phyloP scores from a whole-genome alignment of 1,140 invertebrate species.

The Zeugodacus cucurbitae region DNA sequence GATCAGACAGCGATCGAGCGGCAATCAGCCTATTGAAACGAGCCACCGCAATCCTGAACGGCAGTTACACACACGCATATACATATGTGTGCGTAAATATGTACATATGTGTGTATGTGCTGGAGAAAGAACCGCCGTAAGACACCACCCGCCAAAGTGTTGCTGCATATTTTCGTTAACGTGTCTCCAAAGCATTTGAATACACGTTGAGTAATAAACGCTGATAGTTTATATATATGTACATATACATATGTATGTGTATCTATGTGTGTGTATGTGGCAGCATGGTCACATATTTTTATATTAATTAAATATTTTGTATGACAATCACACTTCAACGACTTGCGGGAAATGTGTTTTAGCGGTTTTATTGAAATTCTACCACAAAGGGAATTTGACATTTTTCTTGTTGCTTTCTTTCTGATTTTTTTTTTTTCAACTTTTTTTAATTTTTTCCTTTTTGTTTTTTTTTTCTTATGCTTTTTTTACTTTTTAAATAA shows the following conservation, averaged over 20 bases:
- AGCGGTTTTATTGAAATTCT: slow-evolving; percentile 33
- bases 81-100: not conserved
- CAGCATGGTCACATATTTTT: not conserved
- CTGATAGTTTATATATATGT: not conserved
- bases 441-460: not conserved
- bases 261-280: not conserved
- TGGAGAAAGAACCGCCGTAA: not conserved
- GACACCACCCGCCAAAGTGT: not conserved
- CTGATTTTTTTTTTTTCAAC: too few relatives aligned
- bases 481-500: not conserved
- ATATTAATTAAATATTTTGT: slow-evolving; percentile 16
- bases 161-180: not conserved
- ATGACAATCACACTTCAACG: slow-evolving; percentile 1
- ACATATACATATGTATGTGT: not conserved
- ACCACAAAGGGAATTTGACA: not conserved
- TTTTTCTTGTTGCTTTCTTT: not conserved
- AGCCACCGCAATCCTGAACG: not conserved
- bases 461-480: not conserved
- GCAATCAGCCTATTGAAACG: not conserved
- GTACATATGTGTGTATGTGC: not conserved
- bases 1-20: not conserved
- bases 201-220: not conserved
- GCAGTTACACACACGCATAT: not conserved
- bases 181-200: not conserved
- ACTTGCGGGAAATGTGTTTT: slow-evolving; percentile 31